Evolutionary conservation across 2,113 vertebrate species (phyloP).

Genomic region (Struthidea cinerea): DNA sequence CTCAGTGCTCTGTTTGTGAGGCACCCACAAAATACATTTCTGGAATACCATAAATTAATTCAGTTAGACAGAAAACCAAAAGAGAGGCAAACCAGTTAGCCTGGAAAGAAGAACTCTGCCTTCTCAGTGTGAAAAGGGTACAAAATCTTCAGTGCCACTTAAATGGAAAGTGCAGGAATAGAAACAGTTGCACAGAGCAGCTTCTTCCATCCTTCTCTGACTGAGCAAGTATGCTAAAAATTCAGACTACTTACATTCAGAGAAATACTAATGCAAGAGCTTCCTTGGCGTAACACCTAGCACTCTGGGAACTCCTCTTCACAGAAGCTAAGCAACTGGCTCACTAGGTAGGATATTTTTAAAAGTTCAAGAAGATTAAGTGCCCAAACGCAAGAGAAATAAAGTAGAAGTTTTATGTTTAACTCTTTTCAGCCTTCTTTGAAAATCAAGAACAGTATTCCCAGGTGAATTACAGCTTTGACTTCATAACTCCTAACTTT

Average conservation of each 20-base stretch:
- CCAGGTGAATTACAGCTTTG: not conserved
- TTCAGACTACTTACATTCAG: not conserved
- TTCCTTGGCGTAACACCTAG: not conserved
- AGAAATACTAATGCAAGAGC: not conserved
- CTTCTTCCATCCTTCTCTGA: not conserved
- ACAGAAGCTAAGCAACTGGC: not conserved
- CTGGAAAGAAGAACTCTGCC: not conserved
- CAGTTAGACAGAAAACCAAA: not conserved
- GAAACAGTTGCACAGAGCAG: not conserved
- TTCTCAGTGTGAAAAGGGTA: not conserved
- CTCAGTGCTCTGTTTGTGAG: not conserved
- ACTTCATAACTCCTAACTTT: not conserved
- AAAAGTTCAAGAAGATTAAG: not conserved
- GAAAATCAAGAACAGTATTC: not conserved
- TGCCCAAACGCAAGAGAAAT: not conserved
- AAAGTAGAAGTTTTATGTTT: not conserved
- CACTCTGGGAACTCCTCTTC: not conserved
- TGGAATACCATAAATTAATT: not conserved
- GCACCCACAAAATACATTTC: not conserved
- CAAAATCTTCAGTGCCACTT: not conserved
- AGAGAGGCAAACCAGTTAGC: not conserved
- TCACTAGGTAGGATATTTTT: not conserved
- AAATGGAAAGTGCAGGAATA: not conserved
- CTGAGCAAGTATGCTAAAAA: not conserved
- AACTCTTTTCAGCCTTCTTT: not conserved